These are phyloP conservation scores for Ifrita kowaldi DNA, from an alignment of 2,113 vertebrate species.

Conservation along the genomic window DNA sequence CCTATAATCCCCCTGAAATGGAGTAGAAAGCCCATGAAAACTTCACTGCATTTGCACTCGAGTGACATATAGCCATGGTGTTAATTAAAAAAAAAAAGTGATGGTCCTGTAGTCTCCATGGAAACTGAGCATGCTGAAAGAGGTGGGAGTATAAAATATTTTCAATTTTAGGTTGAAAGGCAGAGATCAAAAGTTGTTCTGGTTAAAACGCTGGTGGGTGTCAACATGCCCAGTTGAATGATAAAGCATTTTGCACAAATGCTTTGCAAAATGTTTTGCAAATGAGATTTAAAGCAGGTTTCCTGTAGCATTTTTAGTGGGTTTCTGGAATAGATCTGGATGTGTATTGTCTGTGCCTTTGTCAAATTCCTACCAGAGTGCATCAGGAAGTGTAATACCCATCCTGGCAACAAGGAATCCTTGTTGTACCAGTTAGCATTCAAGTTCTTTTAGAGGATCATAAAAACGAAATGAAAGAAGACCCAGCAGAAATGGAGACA, in stretches of 20 bases:
- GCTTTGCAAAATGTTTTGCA: neutral
- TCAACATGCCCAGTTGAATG: neutral
- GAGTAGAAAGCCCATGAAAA: neutral
- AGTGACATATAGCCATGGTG: neutral
- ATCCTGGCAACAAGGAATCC: neutral
- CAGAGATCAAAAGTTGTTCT: slow-evolving; percentile 38
- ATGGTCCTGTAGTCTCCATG: slow-evolving; percentile 27
- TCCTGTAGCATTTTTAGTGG: neutral
- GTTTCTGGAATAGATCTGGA: neutral
- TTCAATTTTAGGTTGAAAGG: slow-evolving; percentile 7
- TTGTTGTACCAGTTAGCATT: neutral
- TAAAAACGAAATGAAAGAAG: slow-evolving; percentile 20
- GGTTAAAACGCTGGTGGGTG: neutral
- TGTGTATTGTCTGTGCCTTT: neutral
- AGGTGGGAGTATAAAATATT: neutral
- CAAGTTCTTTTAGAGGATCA: neutral
- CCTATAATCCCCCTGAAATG: neutral
- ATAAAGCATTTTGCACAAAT: neutral
- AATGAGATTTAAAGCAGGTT: neutral
- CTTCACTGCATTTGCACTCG: neutral
- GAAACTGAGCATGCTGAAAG: slow-evolving; percentile 7
- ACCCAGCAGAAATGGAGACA: neutral
- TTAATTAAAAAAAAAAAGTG: neutral
- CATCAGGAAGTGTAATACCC: neutral
- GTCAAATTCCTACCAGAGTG: neutral